These are phyloP conservation scores for Perca flavescens DNA, from an alignment of 2,113 vertebrate genomes.

Conservation along the genomic window DNA sequence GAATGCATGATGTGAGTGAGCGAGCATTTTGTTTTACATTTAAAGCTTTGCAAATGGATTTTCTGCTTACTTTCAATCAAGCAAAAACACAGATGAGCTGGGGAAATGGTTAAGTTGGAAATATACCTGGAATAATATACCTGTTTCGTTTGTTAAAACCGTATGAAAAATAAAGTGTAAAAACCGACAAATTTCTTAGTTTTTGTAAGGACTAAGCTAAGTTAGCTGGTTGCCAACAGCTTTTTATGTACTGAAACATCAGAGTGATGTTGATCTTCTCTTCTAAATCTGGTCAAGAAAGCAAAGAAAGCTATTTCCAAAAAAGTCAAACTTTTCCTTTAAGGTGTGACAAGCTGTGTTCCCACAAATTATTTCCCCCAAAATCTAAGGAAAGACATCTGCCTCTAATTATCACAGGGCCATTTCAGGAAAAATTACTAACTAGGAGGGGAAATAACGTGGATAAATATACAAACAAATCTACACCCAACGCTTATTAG, in stretches of 20 bases:
- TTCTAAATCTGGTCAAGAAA: neutral
- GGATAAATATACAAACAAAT: constrained; percentile 3
- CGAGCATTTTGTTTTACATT: constrained; percentile 54
- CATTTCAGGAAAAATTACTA: neutral
- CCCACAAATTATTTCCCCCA: neutral
- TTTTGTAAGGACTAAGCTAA: neutral
- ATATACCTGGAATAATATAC: neutral
- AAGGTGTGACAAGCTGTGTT: neutral
- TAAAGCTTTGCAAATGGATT: constrained; percentile 49
- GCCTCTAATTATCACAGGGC: neutral
- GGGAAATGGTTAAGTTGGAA: constrained; percentile 11
- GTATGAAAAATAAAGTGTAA: neutral
- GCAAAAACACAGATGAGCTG: constrained; percentile 33
- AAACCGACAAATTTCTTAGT: neutral
- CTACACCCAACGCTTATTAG: constrained; percentile 20
- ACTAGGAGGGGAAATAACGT: neutral
- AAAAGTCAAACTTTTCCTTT: neutral
- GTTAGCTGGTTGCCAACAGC: no score
- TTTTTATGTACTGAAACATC: no score
- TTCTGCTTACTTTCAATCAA: constrained; percentile 44
- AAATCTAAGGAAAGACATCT: neutral
- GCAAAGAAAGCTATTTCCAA: neutral
- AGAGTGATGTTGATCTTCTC: no score
- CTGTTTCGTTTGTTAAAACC: neutral
- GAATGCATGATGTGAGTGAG: constrained; percentile 13